These are phyloP conservation scores for Picathartes gymnocephalus DNA, from an alignment of 2,113 vertebrate genomes.

Conservation along the genomic window DNA sequence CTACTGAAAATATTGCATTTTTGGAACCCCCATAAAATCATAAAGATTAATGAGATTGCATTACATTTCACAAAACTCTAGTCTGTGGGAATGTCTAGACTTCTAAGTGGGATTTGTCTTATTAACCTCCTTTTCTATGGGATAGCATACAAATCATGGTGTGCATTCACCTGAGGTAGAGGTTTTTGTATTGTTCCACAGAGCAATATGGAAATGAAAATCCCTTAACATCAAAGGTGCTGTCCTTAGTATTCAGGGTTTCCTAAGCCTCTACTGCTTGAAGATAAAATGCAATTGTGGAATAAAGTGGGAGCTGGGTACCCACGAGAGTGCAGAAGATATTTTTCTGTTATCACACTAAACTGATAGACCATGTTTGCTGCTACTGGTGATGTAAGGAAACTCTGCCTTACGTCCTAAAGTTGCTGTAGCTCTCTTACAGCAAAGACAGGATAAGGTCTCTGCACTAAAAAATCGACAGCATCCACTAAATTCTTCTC, in stretches of 20 bases:
- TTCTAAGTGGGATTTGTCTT: background rate
- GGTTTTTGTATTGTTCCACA: background rate
- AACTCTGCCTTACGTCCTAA: background rate
- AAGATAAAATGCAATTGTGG: background rate
- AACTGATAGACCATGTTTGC: background rate
- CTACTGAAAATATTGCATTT: background rate
- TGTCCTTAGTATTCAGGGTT: background rate
- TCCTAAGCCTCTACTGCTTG: background rate
- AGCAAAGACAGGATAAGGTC: background rate
- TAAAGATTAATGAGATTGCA: background rate
- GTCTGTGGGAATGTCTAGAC: background rate
- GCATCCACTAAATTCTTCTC: background rate
- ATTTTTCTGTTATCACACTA: background rate
- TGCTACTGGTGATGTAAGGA: background rate
- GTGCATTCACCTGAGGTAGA: background rate
- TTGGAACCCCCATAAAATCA: background rate
- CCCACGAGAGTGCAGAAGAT: background rate
- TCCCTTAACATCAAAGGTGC: background rate
- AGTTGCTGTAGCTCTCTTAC: background rate
- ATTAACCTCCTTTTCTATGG: background rate
- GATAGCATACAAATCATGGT: background rate
- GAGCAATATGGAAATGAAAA: background rate
- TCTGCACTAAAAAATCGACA: background rate
- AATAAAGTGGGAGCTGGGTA: background rate
- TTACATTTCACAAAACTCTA: background rate